A percentile compares a stretch with the other conserved stretches of the same genome.
These are phyloP conservation scores for Aradophagus sp. DNA, from an alignment of 1,140 invertebrate species.

Conservation along the genomic window DNA sequence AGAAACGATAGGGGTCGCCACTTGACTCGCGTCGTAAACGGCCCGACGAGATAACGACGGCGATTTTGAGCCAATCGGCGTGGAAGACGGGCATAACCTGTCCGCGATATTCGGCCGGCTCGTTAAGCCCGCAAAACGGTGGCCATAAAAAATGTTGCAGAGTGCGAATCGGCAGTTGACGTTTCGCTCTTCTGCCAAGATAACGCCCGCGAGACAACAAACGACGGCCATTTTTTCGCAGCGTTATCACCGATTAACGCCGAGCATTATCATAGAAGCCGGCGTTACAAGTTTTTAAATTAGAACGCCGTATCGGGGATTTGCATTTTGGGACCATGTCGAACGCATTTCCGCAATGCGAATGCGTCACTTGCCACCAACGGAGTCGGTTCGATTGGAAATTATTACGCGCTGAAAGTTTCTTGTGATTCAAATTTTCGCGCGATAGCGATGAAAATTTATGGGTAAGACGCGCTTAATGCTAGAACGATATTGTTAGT, in stretches of 20 bases:
- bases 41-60: conserved; percentile 37
- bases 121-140: conserved; percentile 26
- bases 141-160: conserved; percentile 32
- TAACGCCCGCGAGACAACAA: conserved; percentile 10
- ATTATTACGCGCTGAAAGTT: too few relatives aligned
- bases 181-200: conserved; percentile 1
- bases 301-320: conserved; percentile 14
- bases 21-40: conserved; percentile 21
- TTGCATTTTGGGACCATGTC: conserved; percentile 5
- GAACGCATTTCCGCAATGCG: conserved; percentile 3
- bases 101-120: conserved; percentile 36
- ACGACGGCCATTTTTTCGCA: conserved; percentile 28
- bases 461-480: too few relatives aligned
- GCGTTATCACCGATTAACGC: conserved; percentile 34
- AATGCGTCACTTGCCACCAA: too few relatives aligned
- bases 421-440: too few relatives aligned
- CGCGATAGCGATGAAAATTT: too few relatives aligned
- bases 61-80: conserved; percentile 33
- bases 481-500: too few relatives aligned
- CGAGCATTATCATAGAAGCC: conserved; percentile 24
- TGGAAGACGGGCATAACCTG: conserved; percentile 18
- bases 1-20: too few relatives aligned
- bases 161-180: conserved; percentile 33
- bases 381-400: too few relatives aligned
- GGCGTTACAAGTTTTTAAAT: conserved; percentile 32